A percentile compares a stretch with the other conserved stretches of the same genome.
These are phyloP conservation scores for Drosophila arizonae DNA, from an alignment of 1,140 invertebrate species.

Conservation along the genomic window DNA sequence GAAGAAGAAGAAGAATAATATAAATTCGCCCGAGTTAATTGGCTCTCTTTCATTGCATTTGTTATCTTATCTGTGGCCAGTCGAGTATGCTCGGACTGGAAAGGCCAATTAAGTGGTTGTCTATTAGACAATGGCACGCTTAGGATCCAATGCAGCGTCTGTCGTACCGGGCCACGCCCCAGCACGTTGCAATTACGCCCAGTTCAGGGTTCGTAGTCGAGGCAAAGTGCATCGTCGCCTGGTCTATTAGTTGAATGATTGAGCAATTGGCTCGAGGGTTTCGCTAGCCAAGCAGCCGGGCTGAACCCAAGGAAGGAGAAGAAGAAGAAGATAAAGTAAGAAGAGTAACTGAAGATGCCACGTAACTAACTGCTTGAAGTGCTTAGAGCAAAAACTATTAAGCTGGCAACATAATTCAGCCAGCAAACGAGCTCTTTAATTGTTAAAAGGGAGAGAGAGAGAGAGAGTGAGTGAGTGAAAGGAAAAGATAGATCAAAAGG, in stretches of 20 bases:
- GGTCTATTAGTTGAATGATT: constrained; percentile 63
- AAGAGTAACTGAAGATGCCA: not conserved
- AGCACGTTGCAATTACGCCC: constrained; percentile 50
- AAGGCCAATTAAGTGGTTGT: constrained; percentile 64
- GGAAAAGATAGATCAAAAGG: not conserved
- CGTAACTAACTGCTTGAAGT: not conserved
- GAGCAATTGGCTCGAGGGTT: constrained; percentile 57
- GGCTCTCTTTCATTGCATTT: not conserved
- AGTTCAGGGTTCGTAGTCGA: not conserved
- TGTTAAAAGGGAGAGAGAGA: not conserved
- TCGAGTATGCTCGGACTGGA: not conserved
- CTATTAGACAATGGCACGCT: constrained; percentile 34
- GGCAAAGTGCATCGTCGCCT: constrained; percentile 44
- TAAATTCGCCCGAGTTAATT: not conserved
- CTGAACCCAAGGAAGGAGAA: not conserved
- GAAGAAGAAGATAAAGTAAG: constrained; percentile 13
- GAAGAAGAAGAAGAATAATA: not conserved
- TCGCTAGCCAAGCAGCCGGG: not conserved
- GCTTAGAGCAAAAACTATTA: constrained; percentile 20
- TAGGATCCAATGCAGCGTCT: constrained; percentile 5
- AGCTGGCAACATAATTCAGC: constrained; percentile 28
- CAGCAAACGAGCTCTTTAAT: constrained; percentile 28
- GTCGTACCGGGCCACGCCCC: constrained; percentile 39
- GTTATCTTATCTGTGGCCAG: not conserved
- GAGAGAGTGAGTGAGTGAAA: not conserved